Evolutionary conservation across 1,140 invertebrate species (phyloP), one percentile per base, ranked within the genome.

Genomic region (Oedothorax gibbosus): DNA sequence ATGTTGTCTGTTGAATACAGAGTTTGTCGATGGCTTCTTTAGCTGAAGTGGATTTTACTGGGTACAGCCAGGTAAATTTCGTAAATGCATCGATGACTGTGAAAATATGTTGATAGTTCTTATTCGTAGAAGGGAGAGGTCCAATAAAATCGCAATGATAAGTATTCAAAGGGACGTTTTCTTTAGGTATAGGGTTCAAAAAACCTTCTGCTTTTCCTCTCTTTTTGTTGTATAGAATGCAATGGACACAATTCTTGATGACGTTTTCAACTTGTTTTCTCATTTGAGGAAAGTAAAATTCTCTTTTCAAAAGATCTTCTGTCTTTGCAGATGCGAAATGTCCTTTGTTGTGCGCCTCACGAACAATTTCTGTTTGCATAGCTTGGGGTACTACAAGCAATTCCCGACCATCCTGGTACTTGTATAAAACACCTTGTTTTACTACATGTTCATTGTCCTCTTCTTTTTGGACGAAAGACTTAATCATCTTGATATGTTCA

Each of bases 211-310:
- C n/a, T 72, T 75, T 83, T n/a, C 68, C 66, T 21, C 35, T 12
- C 60, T 72, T 83, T 21, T 51, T 83, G n/a, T 83, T 72, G 53
- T 12, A 57, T 3, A 83, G 20, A 1, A 83, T 83, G 20, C 80
- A 83, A 12, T 83, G 3, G 6, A 73, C 18, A 12, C 20, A 73
- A 0, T 73, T 75, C 6, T 35, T 35, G 35, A 35, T 35, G 35
- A 21, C 18, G 5, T 56, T 6, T 60, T 64, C 66, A 15, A 64
- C 51, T 60, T 64, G 51, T 7, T 82, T 50, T 49, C n/a, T 82
- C 5, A 50, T 11, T 5, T 82, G 15, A 0, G 35, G 14, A 15
- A 62, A 72, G 15, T 62, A 18, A 49, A 72, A 82, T 0, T 72
- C 54, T 60, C 50, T 5, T 53, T 72, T 72, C 6, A 82, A 7